Percentiles rank a stretch among this genome's conserved stretches.
Evolutionary conservation across 2,888 invertebrate genomes (phyloP).

Genomic region (Iselma pallidipennis): DNA sequence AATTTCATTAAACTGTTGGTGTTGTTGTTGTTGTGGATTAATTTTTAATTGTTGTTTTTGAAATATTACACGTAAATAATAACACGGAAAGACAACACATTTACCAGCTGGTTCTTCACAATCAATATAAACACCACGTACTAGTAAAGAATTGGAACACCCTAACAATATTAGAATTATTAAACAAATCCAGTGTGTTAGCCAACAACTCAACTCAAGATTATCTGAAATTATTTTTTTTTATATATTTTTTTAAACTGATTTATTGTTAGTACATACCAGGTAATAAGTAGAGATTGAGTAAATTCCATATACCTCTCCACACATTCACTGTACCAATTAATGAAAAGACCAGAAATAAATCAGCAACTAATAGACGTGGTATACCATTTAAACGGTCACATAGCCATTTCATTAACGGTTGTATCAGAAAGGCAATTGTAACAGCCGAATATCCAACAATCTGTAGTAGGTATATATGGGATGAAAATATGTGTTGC

Average conservation of each 20-base stretch:
- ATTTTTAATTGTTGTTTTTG: slow-evolving; percentile 69
- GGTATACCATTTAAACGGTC: slow-evolving; percentile 68
- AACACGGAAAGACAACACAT: slow-evolving; percentile 82
- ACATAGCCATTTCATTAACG: slow-evolving; percentile 72
- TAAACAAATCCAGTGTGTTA: slow-evolving; percentile 76
- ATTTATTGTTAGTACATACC: too few species aligned
- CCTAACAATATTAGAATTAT: slow-evolving; percentile 76
- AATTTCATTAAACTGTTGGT: slow-evolving; percentile 30
- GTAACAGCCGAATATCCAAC: slow-evolving; percentile 76
- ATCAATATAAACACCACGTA: slow-evolving; percentile 86
- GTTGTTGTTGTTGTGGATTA: slow-evolving; percentile 34
- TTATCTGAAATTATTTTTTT: slow-evolving; percentile 61
- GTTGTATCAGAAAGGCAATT: slow-evolving; percentile 75
- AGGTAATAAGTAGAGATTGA: slow-evolving; percentile 79
- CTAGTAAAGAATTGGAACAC: slow-evolving; percentile 84
- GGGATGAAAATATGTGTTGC: background rate
- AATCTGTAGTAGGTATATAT: slow-evolving; percentile 58
- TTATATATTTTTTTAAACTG: background rate
- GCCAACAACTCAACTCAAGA: slow-evolving; percentile 76
- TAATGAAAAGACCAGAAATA: slow-evolving; percentile 76
- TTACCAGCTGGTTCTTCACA: slow-evolving; percentile 82
- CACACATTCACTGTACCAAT: slow-evolving; percentile 85
- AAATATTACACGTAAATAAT: slow-evolving; percentile 79
- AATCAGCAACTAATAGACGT: slow-evolving; percentile 73
- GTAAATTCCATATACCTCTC: slow-evolving; percentile 83